A percentile compares a stretch with the other conserved stretches of the same genome.
phyloP scores from a whole-genome alignment of 1,140 invertebrate genomes.

The Hirudo medicinalis region DNA sequence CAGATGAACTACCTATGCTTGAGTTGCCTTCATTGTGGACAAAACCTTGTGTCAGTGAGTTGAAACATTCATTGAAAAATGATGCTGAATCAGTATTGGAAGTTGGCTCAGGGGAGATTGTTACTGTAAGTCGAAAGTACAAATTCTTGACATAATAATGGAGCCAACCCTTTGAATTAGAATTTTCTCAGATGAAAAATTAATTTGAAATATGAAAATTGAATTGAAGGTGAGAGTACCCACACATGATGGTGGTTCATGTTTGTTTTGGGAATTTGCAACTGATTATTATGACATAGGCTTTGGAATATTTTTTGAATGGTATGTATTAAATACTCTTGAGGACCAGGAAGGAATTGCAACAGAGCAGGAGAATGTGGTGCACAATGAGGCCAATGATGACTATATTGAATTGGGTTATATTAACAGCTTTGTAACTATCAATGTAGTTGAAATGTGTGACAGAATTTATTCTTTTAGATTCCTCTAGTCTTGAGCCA shows the following conservation, averaged over 20 bases:
- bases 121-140: slow-evolving; percentile 60
- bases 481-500: too few species aligned
- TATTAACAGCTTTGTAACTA: not conserved
- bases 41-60: slow-evolving; percentile 70
- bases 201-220: slow-evolving; percentile 16
- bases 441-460: too few species aligned
- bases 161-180: too few species aligned
- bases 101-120: slow-evolving; percentile 90
- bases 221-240: slow-evolving; percentile 66
- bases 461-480: too few species aligned
- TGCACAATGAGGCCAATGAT: slow-evolving; percentile 79
- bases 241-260: slow-evolving; percentile 81
- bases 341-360: slow-evolving; percentile 50
- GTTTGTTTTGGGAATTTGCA: slow-evolving; percentile 98
- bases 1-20: slow-evolving; percentile 32
- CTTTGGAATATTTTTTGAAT: slow-evolving; percentile 97
- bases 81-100: slow-evolving; percentile 80
- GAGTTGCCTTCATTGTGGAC: slow-evolving; percentile 86
- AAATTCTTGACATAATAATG: slow-evolving; percentile 13
- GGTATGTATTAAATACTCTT: slow-evolving; percentile 66
- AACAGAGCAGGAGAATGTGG: slow-evolving; percentile 45
- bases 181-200: too few species aligned
- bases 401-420: slow-evolving; percentile 45
- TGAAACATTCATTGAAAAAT: slow-evolving; percentile 70
- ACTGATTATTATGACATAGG: slow-evolving; percentile 96